phyloP scores from a whole-genome alignment of 2,797 vertebrate genomes.

The Geotria australis region DNA sequence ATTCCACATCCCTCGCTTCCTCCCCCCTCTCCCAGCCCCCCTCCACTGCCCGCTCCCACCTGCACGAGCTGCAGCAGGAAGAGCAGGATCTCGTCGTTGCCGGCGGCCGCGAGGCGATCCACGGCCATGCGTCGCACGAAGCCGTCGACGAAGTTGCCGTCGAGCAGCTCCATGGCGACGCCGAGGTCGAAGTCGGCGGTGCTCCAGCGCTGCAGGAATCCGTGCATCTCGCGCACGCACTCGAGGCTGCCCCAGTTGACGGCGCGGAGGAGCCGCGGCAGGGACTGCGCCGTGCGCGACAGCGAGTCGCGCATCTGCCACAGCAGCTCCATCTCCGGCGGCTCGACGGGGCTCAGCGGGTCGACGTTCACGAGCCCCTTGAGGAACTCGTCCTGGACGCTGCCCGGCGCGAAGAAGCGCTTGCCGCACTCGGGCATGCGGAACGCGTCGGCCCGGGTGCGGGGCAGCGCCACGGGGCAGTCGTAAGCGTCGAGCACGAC shows the following conservation, averaged over 20 bases:
- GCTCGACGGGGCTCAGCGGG: conserved; percentile 65
- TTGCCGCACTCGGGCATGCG: conserved; percentile 79
- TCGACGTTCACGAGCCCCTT: conserved; percentile 63
- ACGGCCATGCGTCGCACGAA: conserved; percentile 77
- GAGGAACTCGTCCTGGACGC: not conserved
- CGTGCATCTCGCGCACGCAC: conserved; percentile 47
- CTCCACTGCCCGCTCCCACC: conserved; percentile 11
- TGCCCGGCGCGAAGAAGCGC: conserved; percentile 17
- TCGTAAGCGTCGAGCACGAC: conserved; percentile 72
- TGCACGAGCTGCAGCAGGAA: conserved; percentile 89
- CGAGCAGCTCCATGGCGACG: conserved; percentile 72
- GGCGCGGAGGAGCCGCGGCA: conserved; percentile 74
- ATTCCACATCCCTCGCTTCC: too few species aligned
- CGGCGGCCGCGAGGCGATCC: conserved; percentile 66
- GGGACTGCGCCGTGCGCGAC: conserved; percentile 60
- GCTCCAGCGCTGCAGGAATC: conserved; percentile 62
- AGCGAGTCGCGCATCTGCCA: conserved; percentile 92
- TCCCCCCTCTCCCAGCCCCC: too few species aligned
- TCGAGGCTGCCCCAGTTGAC: conserved; percentile 85
- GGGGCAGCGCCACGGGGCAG: conserved; percentile 74
- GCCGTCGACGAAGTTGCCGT: conserved; percentile 83
- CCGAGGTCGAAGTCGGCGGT: conserved; percentile 61
- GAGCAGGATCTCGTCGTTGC: conserved; percentile 62
- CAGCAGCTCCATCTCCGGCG: conserved; percentile 77
- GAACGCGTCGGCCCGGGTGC: conserved; percentile 21